Conservation (phyloP, 2,797 vertebrate species). For the Gouania willdenowi region DNA sequence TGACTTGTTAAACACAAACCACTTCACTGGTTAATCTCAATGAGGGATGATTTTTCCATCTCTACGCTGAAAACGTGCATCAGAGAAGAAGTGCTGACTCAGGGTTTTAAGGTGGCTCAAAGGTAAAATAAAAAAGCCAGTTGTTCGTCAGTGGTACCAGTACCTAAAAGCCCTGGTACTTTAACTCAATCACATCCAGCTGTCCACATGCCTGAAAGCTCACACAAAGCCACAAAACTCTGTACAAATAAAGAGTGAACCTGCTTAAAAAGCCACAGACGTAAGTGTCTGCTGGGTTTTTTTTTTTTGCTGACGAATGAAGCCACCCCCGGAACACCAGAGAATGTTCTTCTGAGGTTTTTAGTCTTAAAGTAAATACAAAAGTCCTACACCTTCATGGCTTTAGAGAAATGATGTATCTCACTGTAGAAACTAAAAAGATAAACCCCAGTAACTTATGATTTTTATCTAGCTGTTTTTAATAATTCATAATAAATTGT, state of each 20-base stretch:
- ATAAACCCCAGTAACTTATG: no score
- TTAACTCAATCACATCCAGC: constrained; percentile 45
- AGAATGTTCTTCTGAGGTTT: constrained; percentile 9
- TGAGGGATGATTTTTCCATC: constrained; percentile 14
- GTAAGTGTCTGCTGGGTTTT: constrained; percentile 20
- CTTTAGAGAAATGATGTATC: constrained; percentile 4
- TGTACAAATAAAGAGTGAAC: constrained; percentile 53
- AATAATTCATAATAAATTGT: no score
- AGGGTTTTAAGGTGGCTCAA: constrained; percentile 26
- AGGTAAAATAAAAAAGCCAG: neutral
- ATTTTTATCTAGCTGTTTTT: no score
- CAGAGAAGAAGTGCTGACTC: constrained; percentile 30
- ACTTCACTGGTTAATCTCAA: constrained; percentile 12
- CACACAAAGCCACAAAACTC: constrained; percentile 27
- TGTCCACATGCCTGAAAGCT: constrained; percentile 40
- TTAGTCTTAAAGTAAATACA: neutral
- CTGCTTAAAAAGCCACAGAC: constrained; percentile 42
- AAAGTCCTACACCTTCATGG: constrained; percentile 4
- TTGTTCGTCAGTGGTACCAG: constrained; percentile 34
- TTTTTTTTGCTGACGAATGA: constrained; percentile 22
- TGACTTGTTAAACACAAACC: constrained; percentile 9
- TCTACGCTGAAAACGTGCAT: constrained; percentile 4
- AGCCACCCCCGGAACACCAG: constrained; percentile 40
- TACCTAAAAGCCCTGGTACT: constrained; percentile 20
- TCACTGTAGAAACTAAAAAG: no score